Evolutionary conservation across 2,113 vertebrate species (phyloP), one percentile per base, ranked within the genome.

Genomic region (Chlorodrepanis virens): DNA sequence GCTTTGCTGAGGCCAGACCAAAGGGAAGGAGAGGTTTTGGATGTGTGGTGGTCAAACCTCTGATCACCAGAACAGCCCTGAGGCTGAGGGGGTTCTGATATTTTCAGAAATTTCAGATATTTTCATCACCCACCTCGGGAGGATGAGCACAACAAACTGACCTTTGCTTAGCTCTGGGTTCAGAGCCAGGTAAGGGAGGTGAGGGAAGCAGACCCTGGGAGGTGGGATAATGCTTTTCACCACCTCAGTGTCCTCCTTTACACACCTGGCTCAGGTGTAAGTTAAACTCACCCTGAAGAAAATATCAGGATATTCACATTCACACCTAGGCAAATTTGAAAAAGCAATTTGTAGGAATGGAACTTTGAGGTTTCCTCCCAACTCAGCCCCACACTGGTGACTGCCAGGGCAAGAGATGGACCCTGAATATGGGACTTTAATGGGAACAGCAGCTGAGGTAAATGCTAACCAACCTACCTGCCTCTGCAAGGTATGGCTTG

Each of bases 81-180:
- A n/a, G 28, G 20, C 37, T 0, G 0, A 21, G 29, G 7, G 29
- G 6, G 25, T 25, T 79, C 35, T 14, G 33, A 15, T 31, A 52
- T 31, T 52, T 35, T 17, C 31, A 25, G 47, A 61, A 61, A 35
- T 71, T 61, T 71, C 31, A 52, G 45, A 7, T 83, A 31, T 61
- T 83, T 61, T 63, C 39, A 37, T 31, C 35, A 40, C 39, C 39
- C 74, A n/a, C 74, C 28, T 19, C 1, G 2, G 29, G 23, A 87
- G 39, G 23, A 39, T 61, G 64, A 61, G 47, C 74, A 64, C 50
- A 71, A 54, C 29, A 64, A 80, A 65, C 3, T 31, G 44, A 49
- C 11, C 25, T 56, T 49, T 31, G 24, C 57, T 40, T 40, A 40
- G n/a, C 19, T 28, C 47, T 40, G 56, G 16, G n/a, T 16, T 40